These are phyloP conservation scores for Oreochromis aureus DNA, from an alignment of 2,113 vertebrate genomes.

Conservation along the genomic window DNA sequence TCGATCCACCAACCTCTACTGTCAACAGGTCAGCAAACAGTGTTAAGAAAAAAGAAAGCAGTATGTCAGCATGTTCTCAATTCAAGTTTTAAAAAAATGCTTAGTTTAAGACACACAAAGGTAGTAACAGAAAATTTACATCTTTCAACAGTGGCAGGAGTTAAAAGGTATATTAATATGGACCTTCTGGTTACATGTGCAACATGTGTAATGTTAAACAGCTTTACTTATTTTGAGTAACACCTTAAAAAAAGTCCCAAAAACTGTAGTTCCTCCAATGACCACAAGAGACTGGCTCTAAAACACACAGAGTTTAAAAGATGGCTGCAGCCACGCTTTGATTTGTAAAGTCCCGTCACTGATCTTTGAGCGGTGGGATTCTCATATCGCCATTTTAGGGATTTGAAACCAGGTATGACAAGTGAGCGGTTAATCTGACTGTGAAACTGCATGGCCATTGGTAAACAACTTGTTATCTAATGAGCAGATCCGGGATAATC, in stretches of 20 bases:
- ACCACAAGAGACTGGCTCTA: not conserved
- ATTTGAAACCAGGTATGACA: not conserved
- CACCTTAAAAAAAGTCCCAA: not conserved
- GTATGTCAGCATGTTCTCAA: not conserved
- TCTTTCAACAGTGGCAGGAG: not conserved
- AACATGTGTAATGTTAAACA: not conserved
- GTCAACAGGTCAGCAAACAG: not conserved
- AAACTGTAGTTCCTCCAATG: not conserved
- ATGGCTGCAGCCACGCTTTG: not conserved
- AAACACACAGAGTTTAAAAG: not conserved
- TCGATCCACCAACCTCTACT: not conserved
- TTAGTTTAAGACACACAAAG: not conserved
- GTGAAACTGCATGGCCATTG: fast-evolving
- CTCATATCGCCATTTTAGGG: not conserved
- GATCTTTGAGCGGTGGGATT: not conserved
- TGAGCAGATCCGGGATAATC: not conserved
- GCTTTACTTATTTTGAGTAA: not conserved
- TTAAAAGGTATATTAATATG: not conserved
- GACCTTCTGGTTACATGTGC: not conserved
- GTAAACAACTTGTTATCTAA: fast-evolving
- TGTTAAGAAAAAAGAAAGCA: not conserved
- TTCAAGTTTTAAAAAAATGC: not conserved
- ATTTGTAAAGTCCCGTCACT: fast-evolving
- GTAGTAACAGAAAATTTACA: not conserved
- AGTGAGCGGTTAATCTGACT: not conserved